A percentile compares a stretch with the other conserved stretches of the same genome.
Conservation (phyloP, 2,797 vertebrate species). For the Emys orbicularis region DNA sequence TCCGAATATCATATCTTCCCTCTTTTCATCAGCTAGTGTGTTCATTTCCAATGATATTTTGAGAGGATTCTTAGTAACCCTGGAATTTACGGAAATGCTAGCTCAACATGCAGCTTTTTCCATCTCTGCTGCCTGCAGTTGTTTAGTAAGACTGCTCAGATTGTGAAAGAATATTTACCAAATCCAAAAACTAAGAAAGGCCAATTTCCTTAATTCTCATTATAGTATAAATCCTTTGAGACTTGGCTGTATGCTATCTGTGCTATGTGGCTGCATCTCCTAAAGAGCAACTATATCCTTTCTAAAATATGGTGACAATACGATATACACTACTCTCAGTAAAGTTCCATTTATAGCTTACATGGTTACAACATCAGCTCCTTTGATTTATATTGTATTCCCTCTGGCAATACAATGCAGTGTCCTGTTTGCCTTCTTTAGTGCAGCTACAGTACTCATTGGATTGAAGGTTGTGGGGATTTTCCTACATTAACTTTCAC, state of each 20-base stretch:
- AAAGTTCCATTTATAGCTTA: constrained; percentile 68
- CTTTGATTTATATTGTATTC: constrained; percentile 64
- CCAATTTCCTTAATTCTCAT: constrained; percentile 15
- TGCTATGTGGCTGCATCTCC: not conserved
- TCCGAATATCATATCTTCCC: not conserved
- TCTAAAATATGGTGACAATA: constrained; percentile 40
- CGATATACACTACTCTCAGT: constrained; percentile 30
- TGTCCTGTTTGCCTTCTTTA: constrained; percentile 42
- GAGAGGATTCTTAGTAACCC: not conserved
- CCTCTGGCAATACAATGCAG: constrained; percentile 56
- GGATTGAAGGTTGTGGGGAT: constrained; percentile 17
- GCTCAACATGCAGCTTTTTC: not conserved
- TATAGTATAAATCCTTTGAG: constrained; percentile 16
- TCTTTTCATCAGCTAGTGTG: not conserved
- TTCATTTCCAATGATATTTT: not conserved
- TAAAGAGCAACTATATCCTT: constrained; percentile 22
- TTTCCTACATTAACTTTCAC: constrained; percentile 4
- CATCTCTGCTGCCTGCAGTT: not conserved
- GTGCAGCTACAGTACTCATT: not conserved
- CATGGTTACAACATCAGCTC: constrained; percentile 55
- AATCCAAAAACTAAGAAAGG: not conserved
- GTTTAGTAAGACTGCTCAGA: not conserved
- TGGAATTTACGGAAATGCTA: not conserved
- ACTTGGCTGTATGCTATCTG: not conserved
- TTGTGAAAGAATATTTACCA: not conserved